Evolutionary conservation across 2,113 vertebrate species (phyloP).

Genomic region (Phaethornis superciliosus): DNA sequence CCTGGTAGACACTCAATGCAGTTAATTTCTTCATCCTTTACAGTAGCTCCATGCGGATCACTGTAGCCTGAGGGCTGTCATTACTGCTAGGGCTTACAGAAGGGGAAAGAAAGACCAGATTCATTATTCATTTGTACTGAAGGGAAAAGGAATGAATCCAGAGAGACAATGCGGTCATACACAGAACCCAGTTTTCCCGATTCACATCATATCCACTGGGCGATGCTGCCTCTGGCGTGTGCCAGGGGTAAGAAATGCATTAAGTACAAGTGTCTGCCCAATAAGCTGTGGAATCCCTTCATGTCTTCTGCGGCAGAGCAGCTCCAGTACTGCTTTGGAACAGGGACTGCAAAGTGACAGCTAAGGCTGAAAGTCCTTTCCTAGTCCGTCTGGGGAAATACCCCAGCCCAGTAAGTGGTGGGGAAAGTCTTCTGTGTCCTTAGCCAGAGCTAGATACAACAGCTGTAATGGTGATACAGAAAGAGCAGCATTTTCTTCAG

Average conservation of each 20-base stretch:
- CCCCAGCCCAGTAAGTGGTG: not conserved
- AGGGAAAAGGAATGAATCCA: conserved; percentile 38
- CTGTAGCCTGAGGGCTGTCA: conserved; percentile 64
- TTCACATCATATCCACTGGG: not conserved
- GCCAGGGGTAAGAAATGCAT: conserved; percentile 34
- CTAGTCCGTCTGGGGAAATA: not conserved
- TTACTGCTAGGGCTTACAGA: conserved; percentile 56
- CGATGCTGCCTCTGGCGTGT: not conserved
- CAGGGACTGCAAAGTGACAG: not conserved
- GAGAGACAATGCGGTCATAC: conserved; percentile 49
- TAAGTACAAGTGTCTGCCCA: conserved; percentile 61
- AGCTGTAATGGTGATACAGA: not conserved
- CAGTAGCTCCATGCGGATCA: not conserved
- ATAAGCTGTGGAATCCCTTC: not conserved
- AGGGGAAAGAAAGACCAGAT: conserved; percentile 54
- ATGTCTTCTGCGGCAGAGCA: not conserved
- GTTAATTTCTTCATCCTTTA: conserved; percentile 58
- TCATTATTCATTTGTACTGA: conserved; percentile 66
- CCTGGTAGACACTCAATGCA: conserved; percentile 7
- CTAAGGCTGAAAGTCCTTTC: not conserved
- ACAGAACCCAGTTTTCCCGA: not conserved
- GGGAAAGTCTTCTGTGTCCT: not conserved
- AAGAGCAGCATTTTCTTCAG: conserved; percentile 25
- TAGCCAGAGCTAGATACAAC: not conserved
- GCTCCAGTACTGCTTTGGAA: not conserved